Percentiles rank a stretch among this genome's conserved stretches.
Evolutionary conservation across 2,113 vertebrate species (phyloP).

Genomic region (Lamprologus lemairii): DNA sequence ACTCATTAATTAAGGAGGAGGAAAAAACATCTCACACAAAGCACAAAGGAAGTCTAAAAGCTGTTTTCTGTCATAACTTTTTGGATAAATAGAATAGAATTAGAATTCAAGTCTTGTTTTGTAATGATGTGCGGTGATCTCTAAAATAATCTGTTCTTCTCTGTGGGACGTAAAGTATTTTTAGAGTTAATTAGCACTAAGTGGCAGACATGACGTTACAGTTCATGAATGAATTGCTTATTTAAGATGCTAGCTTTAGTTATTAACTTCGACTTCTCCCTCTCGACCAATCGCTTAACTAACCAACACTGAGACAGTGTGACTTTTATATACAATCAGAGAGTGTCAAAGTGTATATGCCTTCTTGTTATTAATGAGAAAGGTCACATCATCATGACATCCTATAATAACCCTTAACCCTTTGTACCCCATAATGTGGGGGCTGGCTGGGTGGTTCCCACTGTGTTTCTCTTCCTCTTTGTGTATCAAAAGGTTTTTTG

Average conservation of each 20-base stretch:
- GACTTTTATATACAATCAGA: not conserved
- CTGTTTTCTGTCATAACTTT: not conserved
- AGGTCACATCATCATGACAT: not conserved
- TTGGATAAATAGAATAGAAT: not conserved
- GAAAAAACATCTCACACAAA: not conserved
- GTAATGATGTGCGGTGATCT: not conserved
- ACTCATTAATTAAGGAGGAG: not conserved
- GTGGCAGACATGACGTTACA: not conserved
- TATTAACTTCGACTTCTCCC: too few species aligned
- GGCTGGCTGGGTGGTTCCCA: not conserved
- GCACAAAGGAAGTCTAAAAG: not conserved
- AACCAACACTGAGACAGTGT: not conserved
- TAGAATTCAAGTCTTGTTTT: not conserved
- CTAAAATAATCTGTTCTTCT: not conserved
- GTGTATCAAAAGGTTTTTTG: not conserved
- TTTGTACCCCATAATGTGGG: not conserved
- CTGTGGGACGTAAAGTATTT: not conserved
- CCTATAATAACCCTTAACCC: not conserved
- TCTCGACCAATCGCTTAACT: not conserved
- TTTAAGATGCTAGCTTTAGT: not conserved
- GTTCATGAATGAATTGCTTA: not conserved
- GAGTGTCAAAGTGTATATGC: not conserved
- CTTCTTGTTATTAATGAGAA: not conserved
- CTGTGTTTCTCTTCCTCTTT: not conserved
- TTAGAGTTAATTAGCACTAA: not conserved